A percentile compares a stretch with the other conserved stretches of the same genome.
Evolutionary conservation across 2,797 vertebrate genomes (phyloP).

Genomic region (Poeciliopsis gracilis): DNA sequence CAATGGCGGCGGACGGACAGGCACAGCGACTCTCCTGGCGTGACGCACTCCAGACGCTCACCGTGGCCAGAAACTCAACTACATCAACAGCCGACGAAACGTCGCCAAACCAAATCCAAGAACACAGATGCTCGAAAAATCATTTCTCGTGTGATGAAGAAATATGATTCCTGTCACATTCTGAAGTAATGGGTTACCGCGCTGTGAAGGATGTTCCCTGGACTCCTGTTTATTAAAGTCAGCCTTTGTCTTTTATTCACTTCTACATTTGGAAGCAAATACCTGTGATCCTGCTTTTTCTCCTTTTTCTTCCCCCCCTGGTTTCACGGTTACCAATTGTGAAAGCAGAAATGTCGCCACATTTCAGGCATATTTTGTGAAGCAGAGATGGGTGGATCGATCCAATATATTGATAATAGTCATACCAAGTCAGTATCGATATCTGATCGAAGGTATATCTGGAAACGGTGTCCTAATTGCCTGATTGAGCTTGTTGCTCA

Average conservation of each 20-base stretch:
- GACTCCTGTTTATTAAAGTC: background rate
- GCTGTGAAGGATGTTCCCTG: conserved; percentile 67
- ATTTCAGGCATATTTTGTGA: too few relatives aligned
- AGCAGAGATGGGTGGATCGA: too few relatives aligned
- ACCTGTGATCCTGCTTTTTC: background rate
- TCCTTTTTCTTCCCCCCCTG: too few relatives aligned
- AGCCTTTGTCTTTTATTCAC: background rate
- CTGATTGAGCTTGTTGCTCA: too few relatives aligned
- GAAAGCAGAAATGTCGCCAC: too few relatives aligned
- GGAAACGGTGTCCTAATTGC: too few relatives aligned
- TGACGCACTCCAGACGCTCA: conserved; percentile 70
- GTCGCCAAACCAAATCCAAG: conserved; percentile 68
- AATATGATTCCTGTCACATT: conserved; percentile 74
- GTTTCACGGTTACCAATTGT: too few relatives aligned
- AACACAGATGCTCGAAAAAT: conserved; percentile 73
- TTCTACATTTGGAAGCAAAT: background rate
- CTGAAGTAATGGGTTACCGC: conserved; percentile 79
- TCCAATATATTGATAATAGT: too few relatives aligned
- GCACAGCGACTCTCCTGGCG: conserved; percentile 69
- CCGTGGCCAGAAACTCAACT: conserved; percentile 65
- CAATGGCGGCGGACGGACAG: conserved; percentile 58
- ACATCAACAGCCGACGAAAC: conserved; percentile 57
- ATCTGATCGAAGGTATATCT: too few relatives aligned
- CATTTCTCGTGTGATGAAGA: conserved; percentile 80
- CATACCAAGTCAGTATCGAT: too few relatives aligned